Percentiles rank a stretch among this genome's conserved stretches.
These are phyloP conservation scores for Zaprionus inermis DNA, from an alignment of 1,140 invertebrate species.

Conservation along the genomic window DNA sequence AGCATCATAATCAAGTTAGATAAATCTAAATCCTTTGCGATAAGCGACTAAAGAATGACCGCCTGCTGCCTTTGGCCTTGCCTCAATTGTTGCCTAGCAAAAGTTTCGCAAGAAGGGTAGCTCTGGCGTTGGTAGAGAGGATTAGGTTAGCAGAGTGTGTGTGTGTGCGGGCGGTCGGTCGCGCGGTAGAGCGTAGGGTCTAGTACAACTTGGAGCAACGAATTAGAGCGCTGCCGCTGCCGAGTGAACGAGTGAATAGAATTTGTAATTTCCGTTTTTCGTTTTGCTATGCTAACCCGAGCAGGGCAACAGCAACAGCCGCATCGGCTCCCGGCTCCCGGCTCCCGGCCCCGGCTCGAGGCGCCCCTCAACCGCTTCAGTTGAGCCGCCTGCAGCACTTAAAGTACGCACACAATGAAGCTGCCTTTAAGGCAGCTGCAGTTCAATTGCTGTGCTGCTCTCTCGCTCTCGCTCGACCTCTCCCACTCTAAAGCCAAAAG, in stretches of 20 bases:
- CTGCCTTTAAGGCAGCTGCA: slow-evolving; percentile 31
- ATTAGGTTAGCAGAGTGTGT: not conserved
- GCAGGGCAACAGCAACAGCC: not conserved
- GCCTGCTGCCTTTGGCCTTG: slow-evolving; percentile 29
- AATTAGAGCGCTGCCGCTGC: slow-evolving; percentile 70
- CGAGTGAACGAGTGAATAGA: slow-evolving; percentile 73
- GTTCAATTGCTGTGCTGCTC: slow-evolving; percentile 27
- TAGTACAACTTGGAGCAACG: slow-evolving; percentile 38
- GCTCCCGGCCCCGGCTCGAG: not conserved
- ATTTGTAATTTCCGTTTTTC: slow-evolving; percentile 80
- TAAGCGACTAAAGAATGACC: slow-evolving; percentile 73
- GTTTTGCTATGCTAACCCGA: slow-evolving; percentile 74
- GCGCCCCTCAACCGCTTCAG: slow-evolving; percentile 1
- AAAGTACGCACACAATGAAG: slow-evolving; percentile 46
- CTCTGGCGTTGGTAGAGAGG: not conserved
- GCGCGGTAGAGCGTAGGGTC: not conserved
- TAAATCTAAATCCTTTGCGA: slow-evolving; percentile 81
- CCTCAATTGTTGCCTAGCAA: slow-evolving; percentile 32
- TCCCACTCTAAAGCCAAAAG: slow-evolving; percentile 7
- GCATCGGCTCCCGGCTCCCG: slow-evolving; percentile 6
- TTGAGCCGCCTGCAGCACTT: slow-evolving; percentile 42
- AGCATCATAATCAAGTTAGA: slow-evolving; percentile 79
- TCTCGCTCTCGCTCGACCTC: not conserved
- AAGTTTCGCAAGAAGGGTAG: slow-evolving; percentile 9
- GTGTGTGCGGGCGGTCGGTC: not conserved